Evolutionary conservation across 2,113 vertebrate genomes (phyloP).

Genomic region (Amblyornis subalaris): DNA sequence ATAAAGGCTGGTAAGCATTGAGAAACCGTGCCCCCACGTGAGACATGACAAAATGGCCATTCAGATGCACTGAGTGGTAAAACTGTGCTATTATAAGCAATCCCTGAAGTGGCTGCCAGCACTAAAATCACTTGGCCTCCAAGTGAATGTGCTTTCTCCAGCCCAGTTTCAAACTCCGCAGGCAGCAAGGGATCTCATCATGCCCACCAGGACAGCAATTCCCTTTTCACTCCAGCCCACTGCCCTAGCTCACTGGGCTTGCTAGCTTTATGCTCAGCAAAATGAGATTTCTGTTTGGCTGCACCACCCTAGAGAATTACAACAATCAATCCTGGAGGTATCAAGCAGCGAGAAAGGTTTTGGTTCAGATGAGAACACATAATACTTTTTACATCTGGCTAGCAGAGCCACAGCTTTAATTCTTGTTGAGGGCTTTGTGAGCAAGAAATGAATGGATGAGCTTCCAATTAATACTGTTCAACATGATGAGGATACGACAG

Average conservation of each 20-base stretch:
- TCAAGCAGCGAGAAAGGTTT: background rate
- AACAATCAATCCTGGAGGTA: background rate
- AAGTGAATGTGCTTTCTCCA: constrained; percentile 72
- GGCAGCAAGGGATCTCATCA: background rate
- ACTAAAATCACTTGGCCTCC: background rate
- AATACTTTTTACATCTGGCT: background rate
- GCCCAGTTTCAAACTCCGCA: background rate
- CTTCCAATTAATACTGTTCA: background rate
- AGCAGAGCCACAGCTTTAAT: background rate
- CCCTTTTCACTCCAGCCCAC: background rate
- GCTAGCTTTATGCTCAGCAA: background rate
- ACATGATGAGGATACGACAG: background rate
- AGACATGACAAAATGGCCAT: background rate
- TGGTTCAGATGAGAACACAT: background rate
- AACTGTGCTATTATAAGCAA: background rate
- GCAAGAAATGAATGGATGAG: background rate
- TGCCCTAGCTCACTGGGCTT: background rate
- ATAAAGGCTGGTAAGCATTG: background rate
- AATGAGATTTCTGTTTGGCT: constrained; percentile 18
- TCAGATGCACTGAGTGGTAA: background rate
- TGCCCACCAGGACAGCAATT: background rate
- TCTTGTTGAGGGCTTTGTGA: background rate
- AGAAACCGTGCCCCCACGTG: accelerated
- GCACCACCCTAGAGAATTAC: background rate
- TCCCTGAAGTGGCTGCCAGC: background rate